Evolutionary conservation across 2,797 vertebrate genomes (phyloP).

Genomic region (Phaenicophaeus curvirostris): DNA sequence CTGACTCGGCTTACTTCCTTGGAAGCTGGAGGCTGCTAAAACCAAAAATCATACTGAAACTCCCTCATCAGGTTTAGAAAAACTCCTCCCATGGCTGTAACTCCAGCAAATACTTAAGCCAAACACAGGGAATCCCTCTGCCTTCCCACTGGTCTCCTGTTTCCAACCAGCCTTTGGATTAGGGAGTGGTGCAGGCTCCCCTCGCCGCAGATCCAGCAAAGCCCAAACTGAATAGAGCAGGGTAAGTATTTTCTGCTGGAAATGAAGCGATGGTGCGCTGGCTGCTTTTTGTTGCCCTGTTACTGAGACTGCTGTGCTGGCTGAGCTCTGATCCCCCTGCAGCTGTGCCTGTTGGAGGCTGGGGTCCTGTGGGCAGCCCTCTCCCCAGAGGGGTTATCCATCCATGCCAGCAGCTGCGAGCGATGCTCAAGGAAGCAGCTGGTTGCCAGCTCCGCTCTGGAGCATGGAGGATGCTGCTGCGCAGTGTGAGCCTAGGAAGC

Average conservation of each 20-base stretch:
- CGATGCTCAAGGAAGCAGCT: not conserved
- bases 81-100: not conserved
- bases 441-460: not conserved
- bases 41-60: not conserved
- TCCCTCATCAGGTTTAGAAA: not conserved
- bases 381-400: not conserved
- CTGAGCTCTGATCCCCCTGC: not conserved
- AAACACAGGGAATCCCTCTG: not conserved
- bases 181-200: fast-evolving
- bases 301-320: not conserved
- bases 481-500: not conserved
- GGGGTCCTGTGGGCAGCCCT: not conserved
- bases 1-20: conserved; percentile 32
- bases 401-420: not conserved
- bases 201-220: not conserved
- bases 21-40: not conserved
- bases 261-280: not conserved
- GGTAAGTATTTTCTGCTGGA: not conserved
- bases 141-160: not conserved
- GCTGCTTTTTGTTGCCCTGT: not conserved
- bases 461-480: not conserved
- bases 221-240: fast-evolving
- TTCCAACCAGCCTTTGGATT: not conserved
- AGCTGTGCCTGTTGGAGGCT: not conserved
- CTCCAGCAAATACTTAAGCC: not conserved